A percentile compares a stretch with the other conserved stretches of the same genome.
Conservation (phyloP, 2,113 vertebrate genomes). For the Eptesicus fuscus region DNA sequence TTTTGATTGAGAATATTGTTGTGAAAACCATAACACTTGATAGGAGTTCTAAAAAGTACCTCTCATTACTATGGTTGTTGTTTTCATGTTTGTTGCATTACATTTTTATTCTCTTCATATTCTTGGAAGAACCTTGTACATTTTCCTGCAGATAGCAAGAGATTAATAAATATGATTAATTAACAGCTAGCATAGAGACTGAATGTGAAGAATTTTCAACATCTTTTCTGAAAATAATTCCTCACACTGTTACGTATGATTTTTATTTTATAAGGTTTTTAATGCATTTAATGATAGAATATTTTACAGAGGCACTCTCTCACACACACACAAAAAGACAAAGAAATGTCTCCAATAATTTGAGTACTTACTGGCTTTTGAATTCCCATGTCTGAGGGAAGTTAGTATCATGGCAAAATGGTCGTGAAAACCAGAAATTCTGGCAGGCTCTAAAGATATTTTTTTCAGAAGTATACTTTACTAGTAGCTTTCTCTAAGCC, state of each 20-base stretch:
- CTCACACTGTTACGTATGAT: neutral
- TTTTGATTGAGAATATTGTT: neutral
- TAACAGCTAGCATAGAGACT: neutral
- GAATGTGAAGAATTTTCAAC: neutral
- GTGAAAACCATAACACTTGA: neutral
- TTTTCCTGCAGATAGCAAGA: constrained; percentile 1
- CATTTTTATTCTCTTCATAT: constrained; percentile 18
- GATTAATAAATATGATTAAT: neutral
- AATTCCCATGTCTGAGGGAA: neutral
- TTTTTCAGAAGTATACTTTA: neutral
- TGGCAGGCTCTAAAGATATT: neutral
- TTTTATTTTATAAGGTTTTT: neutral
- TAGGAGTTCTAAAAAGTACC: neutral
- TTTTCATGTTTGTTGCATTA: neutral
- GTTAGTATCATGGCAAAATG: neutral
- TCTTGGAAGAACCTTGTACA: neutral
- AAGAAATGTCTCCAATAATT: neutral
- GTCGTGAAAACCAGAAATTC: neutral
- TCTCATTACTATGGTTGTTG: neutral
- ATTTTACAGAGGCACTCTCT: neutral
- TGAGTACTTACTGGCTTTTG: neutral
- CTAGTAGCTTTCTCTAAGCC: neutral
- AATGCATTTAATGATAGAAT: neutral
- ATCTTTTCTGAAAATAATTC: neutral
- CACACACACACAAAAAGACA: no score